Conservation (phyloP, 1,140 invertebrate species). For the Drosophila pseudoobscura region DNA sequence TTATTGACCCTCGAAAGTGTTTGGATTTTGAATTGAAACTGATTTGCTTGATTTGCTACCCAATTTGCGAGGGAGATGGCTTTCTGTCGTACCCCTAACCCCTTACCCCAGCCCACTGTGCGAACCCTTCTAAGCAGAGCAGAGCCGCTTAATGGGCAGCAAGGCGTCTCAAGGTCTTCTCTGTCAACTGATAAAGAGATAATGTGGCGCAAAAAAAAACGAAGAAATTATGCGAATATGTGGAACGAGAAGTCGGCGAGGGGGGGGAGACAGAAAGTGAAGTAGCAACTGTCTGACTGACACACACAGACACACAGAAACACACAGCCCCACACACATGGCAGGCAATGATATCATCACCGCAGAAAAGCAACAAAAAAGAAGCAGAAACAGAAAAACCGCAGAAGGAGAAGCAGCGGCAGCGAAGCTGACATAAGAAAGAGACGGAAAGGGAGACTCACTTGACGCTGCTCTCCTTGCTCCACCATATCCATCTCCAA, state of each 20-base stretch:
- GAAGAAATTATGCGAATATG: slow-evolving; percentile 14
- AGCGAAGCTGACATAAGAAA: slow-evolving; percentile 39
- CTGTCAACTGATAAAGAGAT: slow-evolving; percentile 77
- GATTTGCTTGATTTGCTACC: slow-evolving; percentile 14
- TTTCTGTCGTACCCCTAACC: slow-evolving; percentile 21
- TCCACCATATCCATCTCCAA: slow-evolving; percentile 35
- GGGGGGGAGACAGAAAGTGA: slow-evolving; percentile 21
- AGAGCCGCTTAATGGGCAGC: slow-evolving; percentile 38
- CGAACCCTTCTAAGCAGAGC: slow-evolving; percentile 41
- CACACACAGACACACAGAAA: slow-evolving; percentile 19
- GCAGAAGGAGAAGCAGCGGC: slow-evolving; percentile 15
- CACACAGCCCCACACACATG: slow-evolving; percentile 9
- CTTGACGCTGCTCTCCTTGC: background rate
- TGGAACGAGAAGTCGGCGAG: background rate
- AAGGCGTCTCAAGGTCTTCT: slow-evolving; percentile 65
- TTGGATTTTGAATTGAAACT: slow-evolving; percentile 30
- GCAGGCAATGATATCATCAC: slow-evolving; percentile 50
- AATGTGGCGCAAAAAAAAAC: slow-evolving; percentile 49
- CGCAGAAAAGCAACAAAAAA: slow-evolving; percentile 26
- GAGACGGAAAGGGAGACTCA: slow-evolving; percentile 27
- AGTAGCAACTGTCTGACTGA: slow-evolving; percentile 47
- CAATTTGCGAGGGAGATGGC: slow-evolving; percentile 20
- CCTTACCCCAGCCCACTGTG: slow-evolving; percentile 6
- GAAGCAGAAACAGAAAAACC: slow-evolving; percentile 19
- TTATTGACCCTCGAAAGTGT: slow-evolving; percentile 26